Percentiles rank a stretch among this genome's conserved stretches.
These are phyloP conservation scores for Cephalopholis sonnerati DNA, from an alignment of 2,113 vertebrate species.

Conservation along the genomic window DNA sequence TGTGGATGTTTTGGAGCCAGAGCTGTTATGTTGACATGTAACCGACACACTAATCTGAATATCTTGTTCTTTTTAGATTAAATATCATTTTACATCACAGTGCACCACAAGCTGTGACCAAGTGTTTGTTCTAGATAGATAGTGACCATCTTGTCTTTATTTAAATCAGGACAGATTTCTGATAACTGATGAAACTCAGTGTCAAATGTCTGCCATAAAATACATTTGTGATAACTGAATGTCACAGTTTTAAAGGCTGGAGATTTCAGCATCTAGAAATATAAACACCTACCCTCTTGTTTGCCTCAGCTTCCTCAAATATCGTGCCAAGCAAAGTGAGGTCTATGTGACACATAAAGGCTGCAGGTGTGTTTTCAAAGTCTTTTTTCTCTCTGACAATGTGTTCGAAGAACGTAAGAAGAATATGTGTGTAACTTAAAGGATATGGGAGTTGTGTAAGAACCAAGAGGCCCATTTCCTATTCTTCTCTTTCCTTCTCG, in stretches of 20 bases:
- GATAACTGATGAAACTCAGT: not conserved
- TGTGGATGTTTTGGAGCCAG: not conserved
- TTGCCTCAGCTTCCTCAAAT: not conserved
- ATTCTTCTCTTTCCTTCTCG: constrained; percentile 47
- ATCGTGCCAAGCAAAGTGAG: not conserved
- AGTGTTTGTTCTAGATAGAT: not conserved
- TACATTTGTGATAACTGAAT: not conserved
- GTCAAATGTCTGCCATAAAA: too few species aligned
- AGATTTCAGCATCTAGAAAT: not conserved
- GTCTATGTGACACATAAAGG: not conserved
- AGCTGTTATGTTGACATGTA: not conserved
- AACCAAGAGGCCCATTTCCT: constrained; percentile 47
- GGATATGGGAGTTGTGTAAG: constrained; percentile 41
- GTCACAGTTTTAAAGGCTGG: not conserved
- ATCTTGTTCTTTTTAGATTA: not conserved
- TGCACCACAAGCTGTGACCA: not conserved
- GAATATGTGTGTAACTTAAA: constrained; percentile 16
- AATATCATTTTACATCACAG: not conserved
- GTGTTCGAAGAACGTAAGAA: not conserved
- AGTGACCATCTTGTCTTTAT: not conserved
- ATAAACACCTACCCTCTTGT: not conserved
- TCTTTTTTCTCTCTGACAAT: not conserved
- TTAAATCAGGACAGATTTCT: not conserved
- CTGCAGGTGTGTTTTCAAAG: constrained; percentile 25
- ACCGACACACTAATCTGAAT: not conserved